Base-by-base conservation (phyloP, 2,113 vertebrate species). In the Microcebus lehilahytsara region DNA sequence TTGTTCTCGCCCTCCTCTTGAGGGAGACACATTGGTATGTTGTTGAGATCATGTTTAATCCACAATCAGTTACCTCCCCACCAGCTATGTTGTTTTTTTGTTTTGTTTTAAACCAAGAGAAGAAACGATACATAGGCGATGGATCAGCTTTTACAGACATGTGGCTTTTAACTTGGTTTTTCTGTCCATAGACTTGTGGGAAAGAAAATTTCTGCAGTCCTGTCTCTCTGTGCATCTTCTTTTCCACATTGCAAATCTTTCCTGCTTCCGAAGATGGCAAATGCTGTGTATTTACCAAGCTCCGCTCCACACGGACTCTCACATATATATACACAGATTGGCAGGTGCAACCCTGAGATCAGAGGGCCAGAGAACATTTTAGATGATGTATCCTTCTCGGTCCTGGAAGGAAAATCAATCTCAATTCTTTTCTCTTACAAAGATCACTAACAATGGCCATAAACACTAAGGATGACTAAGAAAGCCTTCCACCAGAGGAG, bases 391-490 rank as follows among this genome's bases (percentile, higher is more conserved):
- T 66, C 32, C 46, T 11, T 96, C 84, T 83, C 64, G 60, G 49
- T 56, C 62, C 37, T 30, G 42, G 51, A 89, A 89, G 23, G 81
- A 81, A 80, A 94, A 87, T 93, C 53, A 74, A 3, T 96, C 74
- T 91, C 79, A 93, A 30, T 78, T 83, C 56, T 62, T 95, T 72
- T 93, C n/a, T 62, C 86, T 80, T 71, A 20, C 32, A 78, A 95
- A 86, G 58, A 66, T 89, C 74, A 80, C 84, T 66, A 62, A 53
- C 4, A 19, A 49, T 87, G 75, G 9, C 69, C 58, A 16, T 91
- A 85, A 85, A 85, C 58, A 22, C 60, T 87, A 19, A 37, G 10
- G 64, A n/a, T 74, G 77, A 88, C 12, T 67, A 20, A 9, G 40
- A n/a, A 2, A 53, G 37, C 72, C 91, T 49, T 30, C 53, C n/a